Percentiles rank a stretch among this genome's conserved stretches.
phyloP scores from a whole-genome alignment of 1,140 invertebrate genomes.

The Listronotus bonariensis region DNA sequence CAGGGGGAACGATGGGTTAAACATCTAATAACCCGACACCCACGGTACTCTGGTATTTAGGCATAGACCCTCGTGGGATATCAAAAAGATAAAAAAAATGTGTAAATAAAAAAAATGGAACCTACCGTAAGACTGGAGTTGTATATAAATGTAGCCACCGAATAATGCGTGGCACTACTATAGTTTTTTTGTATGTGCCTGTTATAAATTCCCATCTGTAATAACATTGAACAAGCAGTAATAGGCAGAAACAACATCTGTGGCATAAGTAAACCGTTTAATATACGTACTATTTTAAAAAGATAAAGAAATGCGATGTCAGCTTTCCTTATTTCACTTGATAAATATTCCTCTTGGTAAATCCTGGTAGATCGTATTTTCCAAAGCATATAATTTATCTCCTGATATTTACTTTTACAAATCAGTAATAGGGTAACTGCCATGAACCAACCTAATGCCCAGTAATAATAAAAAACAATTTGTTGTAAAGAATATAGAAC shows the following conservation, averaged over 20 bases:
- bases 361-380: background rate
- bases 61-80: no score
- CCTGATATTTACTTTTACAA: slow-evolving; percentile 5
- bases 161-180: slow-evolving; percentile 1
- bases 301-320: slow-evolving; percentile 1
- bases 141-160: background rate
- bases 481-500: background rate
- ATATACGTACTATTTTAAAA: background rate
- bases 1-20: no score
- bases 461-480: slow-evolving; percentile 12
- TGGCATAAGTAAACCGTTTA: slow-evolving; percentile 1
- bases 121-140: background rate
- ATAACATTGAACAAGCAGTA: background rate
- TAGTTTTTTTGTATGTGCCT: background rate
- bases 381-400: background rate
- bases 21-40: no score
- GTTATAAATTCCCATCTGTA: slow-evolving; percentile 1
- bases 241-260: background rate
- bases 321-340: background rate
- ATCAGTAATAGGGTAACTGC: background rate
- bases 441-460: background rate
- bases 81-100: no score
- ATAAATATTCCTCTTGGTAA: background rate
- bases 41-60: no score
- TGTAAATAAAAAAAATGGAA: background rate